Evolutionary conservation across 2,797 vertebrate genomes (phyloP).

Genomic region (Oreochromis mossambicus): DNA sequence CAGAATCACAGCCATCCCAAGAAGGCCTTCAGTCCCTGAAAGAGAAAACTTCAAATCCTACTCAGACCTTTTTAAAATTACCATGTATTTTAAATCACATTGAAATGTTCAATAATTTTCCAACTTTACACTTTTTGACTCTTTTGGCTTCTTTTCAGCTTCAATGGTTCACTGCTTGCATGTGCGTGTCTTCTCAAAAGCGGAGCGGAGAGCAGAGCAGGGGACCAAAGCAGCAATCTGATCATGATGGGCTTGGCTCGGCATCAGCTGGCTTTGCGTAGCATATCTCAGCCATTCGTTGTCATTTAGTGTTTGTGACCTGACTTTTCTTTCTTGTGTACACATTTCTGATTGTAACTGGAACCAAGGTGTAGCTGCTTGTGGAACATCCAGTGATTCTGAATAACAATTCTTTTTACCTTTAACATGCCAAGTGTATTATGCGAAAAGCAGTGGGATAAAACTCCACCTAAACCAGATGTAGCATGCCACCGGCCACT

Average conservation of each 20-base stretch:
- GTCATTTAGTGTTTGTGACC: neutral
- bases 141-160: neutral
- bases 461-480: too few species aligned
- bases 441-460: neutral
- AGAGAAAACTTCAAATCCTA: neutral
- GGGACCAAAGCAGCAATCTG: neutral
- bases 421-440: neutral
- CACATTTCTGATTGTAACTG: neutral
- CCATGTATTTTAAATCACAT: neutral
- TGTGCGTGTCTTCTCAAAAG: neutral
- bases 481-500: neutral
- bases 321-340: neutral
- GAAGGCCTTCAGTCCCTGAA: neutral
- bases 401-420: neutral
- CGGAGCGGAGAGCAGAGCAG: neutral
- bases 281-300: neutral
- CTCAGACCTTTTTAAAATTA: neutral
- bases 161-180: neutral
- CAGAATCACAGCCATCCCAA: neutral
- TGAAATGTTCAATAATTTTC: neutral
- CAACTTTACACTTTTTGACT: neutral
- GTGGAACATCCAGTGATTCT: neutral
- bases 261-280: neutral
- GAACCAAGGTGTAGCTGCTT: neutral
- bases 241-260: neutral